These are phyloP conservation scores for Drosophila kambysellisi DNA, from an alignment of 2,888 invertebrate genomes.

Conservation along the genomic window DNA sequence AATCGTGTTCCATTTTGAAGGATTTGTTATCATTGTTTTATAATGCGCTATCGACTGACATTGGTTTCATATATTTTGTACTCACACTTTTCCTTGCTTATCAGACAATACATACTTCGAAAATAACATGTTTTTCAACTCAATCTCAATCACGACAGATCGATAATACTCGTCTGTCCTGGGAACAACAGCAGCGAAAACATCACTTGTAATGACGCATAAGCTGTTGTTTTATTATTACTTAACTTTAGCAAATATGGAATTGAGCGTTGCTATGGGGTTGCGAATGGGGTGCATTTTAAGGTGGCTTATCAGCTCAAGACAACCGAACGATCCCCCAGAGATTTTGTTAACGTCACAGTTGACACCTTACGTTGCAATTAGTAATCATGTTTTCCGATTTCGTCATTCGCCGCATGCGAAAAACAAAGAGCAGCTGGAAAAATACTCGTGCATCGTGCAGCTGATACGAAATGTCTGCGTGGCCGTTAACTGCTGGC, in stretches of 20 bases:
- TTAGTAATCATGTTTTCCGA: conserved; percentile 42
- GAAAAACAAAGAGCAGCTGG: conserved; percentile 42
- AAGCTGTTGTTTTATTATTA: conserved; percentile 38
- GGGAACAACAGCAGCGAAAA: conserved; percentile 20
- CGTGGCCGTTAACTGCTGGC: conserved; percentile 21
- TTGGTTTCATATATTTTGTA: conserved; percentile 32
- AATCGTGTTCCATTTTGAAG: neutral
- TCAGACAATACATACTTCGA: conserved; percentile 47
- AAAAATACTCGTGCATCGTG: conserved; percentile 45
- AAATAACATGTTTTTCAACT: conserved; percentile 79
- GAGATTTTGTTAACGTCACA: conserved; percentile 64
- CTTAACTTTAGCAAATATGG: conserved; percentile 20
- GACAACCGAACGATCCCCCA: conserved; percentile 52
- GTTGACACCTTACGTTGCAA: conserved; percentile 27
- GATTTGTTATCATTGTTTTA: conserved; percentile 2
- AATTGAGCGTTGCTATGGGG: conserved; percentile 36
- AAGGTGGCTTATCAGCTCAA: conserved; percentile 54
- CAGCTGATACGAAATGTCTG: neutral
- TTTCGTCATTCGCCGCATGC: conserved; percentile 64
- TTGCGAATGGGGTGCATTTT: conserved; percentile 18
- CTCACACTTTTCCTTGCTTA: conserved; percentile 67
- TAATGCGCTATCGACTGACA: conserved; percentile 22
- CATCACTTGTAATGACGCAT: conserved; percentile 59
- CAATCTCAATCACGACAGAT: conserved; percentile 38
- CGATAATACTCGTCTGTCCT: conserved; percentile 18